Evolutionary conservation across 2,113 vertebrate species (phyloP), one percentile per base, ranked within the genome.

Genomic region (Morone saxatilis): DNA sequence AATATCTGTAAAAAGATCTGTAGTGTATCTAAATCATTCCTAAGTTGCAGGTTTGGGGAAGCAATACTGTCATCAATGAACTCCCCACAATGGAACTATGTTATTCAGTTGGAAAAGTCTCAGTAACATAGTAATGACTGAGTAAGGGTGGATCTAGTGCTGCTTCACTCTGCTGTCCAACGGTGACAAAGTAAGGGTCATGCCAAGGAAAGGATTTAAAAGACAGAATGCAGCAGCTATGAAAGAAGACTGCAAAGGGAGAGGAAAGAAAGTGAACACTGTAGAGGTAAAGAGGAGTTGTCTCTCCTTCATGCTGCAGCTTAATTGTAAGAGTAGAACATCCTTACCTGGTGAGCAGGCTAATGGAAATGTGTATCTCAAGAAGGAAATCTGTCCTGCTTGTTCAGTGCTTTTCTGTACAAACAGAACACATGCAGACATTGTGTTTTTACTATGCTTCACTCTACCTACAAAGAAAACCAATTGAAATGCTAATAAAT

Each of bases 91-190:
- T 65, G 25, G 31, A 77, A 31, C 36, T 20, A 5, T 5, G 4
- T 54, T 80, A 71, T 79, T 63, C 63, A 71, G 60, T 66, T 50
- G 56, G 22, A 77, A 71, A 71, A 71, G 50, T 59, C 36, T 66
- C 67, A 22, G 76, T 62, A 53, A 67, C 51, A 72, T 38, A 51
- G n/a, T 68, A 61, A 61, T 69, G 63, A 68, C 54, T 54, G 74
- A 54, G 36, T 66, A 12, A 17, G 20, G 7, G 16, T 56, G 48
- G 48, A 38, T 56, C 73, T 14, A 38, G 45, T 31, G 51, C 67
- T 22, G 67, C 81, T 71, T 41, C 59, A 59, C 50, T 81, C 69
- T 77, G 73, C 60, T 73, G 53, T 77, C 68, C 67, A 81, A 38
- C 60, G 12, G 2, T 51, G 78, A 19, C 36, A 57, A 70, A 54